Base-by-base conservation (phyloP, 2,888 invertebrate species). In the Cheilosia pagana region DNA sequence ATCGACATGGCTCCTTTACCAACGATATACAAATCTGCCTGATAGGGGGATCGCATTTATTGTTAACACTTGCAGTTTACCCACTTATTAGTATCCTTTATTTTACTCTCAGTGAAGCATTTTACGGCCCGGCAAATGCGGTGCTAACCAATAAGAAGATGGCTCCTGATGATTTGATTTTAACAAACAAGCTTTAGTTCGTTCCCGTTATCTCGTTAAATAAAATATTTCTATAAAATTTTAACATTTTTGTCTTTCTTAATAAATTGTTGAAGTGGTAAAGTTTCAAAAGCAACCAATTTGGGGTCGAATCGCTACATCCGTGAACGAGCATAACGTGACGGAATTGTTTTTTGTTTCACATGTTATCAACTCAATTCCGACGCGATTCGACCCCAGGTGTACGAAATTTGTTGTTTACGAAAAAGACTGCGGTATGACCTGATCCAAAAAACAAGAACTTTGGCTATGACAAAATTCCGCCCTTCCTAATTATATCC, bases 81-180 rank as follows among this genome's bases (percentile, higher is more conserved):
- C 53, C n/a, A n/a, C 6, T 25, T 68, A 52, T 71, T 71, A 35
- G 53, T 63, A 39, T 35, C 41, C 52, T 16, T 43, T 35, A 65
- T 59, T 57, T 63, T 52, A 71, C 59, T 75, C 55, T 35, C 68
- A 81, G 81, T 59, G 25, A 62, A 67, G 72, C 77, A 82, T 82
- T 82, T 68, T 55, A 68, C 52, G 41, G 45, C 35, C 31, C 19
- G 19, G 25, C 21, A 19, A 60, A 23, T 41, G 31, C 48, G 53
- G 19, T 41, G 23, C 53, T 3, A 50, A 41, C 43, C 25, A 62
- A 21, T 39, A 68, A 3, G 12, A 52, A 41, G 39, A 19, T 41
- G 35, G 41, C 39, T 39, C 16, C 41, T 75, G 48, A 28, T 67
- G 14, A 67, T 53, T 57, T 57, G 6, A 39, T 63, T 75, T 39